Base-by-base conservation (phyloP, 1,140 invertebrate species). In the Chrysopa pallens region DNA sequence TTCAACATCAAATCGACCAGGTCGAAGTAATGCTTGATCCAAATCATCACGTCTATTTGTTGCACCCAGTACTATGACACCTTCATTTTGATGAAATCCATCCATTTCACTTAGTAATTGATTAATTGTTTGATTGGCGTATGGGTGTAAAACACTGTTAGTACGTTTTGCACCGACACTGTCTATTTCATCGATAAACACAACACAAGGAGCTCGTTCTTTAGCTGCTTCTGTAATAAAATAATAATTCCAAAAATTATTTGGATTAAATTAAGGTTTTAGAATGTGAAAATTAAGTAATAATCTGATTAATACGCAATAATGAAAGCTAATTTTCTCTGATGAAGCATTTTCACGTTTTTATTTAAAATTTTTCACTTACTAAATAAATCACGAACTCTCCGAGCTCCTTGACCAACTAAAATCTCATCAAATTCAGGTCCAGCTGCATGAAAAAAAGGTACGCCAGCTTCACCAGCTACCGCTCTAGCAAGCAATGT, bases 401-500 rank as follows among this genome's bases (percentile, higher is more conserved):
- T 48, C 1, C 36, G 36, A 14, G 56, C 49, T 29, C 56, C 57
- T 1, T 49, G 48, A 29, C 57, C 56, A 11, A 56, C 49, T 37
- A 53, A 58, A 45, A 56, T 58, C 37, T 56, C 48, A 12, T 49
- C 47, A 29, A 58, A 51, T 6, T 58, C 52, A 15, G 56, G 48
- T 5, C 52, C 52, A 14, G 50, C 44, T 9, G 55, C 43, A 7
- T 7, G 43, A 29, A 58, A 49, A 38, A 59, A 59, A 6, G 55
- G 44, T 6, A 43, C 45, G 11, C 46, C 42, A 1, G 57, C 48
- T 56, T 80, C 70, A 33, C 70, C 73, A 4, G 77, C 76, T 8
- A 76, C 70, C 28, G 76, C 76, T 62, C 73, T 76, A 4, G 73
- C 73, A 17, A 77, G 50, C 12, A 76, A 51, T 13, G 73, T 76